Evolutionary conservation across 1,140 invertebrate species (phyloP), one percentile per base, ranked within the genome.

Genomic region (Elymnias hypermnestra): DNA sequence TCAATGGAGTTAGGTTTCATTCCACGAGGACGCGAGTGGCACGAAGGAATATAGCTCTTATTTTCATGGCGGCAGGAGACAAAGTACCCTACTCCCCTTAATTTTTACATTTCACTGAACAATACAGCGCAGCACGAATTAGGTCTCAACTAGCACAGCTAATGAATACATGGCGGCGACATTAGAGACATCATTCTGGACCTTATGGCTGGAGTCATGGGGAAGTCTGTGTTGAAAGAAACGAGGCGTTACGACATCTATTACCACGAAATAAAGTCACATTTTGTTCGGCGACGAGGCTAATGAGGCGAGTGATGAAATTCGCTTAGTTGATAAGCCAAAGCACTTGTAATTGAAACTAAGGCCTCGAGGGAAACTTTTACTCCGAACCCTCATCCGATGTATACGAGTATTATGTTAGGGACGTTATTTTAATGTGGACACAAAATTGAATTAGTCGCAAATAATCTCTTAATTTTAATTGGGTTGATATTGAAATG

Each of bases 131-230:
- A 35, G 10, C 31, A 21, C 14, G 26, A 50, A 50, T 50, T 50
- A 50, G 47, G 47, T 50, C 47, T 23, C 33, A 14, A 33, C 29
- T 38, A 37, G 39, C 38, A 33, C 35, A 29, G 47, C 47, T 50
- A 50, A 50, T 50, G 47, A 50, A 50, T 50, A 40, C 45, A 48
- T 33, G 43, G 36, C 46, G 40, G 25, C 39, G 41, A 42, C 37
- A 48, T 48, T 39, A 50, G 25, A 50, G 17, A 29, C 41, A 43
- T 28, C 15, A 44, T 22, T 44, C 17, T 50, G 22, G 39, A 50
- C n/a, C 18, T 14, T 44, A 44, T 36, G 14, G 15, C 26, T 22
- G 31, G 33, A 25, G 13, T 50, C 28, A 37, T 15, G 14, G 12
- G 21, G 29, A 22, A 22, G 28, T 43, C 29, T 21, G 6, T 40